phyloP scores from a whole-genome alignment of 2,888 invertebrate species.

The Watsonalla binaria region DNA sequence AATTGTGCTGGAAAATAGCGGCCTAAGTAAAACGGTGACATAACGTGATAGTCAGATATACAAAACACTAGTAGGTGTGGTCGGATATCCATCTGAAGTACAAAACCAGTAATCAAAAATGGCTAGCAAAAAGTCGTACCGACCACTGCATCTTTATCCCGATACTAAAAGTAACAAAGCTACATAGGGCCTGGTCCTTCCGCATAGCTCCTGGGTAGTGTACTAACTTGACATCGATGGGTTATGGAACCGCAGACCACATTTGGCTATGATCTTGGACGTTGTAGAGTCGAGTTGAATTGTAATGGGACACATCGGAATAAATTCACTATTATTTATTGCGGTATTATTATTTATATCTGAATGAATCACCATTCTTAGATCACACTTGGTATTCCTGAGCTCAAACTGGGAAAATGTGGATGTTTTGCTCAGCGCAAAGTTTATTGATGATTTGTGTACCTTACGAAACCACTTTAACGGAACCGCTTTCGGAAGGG shows the following conservation, averaged over 20 bases:
- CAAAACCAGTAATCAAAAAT: not conserved
- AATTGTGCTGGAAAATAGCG: too few relatives aligned
- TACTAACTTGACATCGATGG: not conserved
- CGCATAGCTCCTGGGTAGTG: slow-evolving; percentile 23
- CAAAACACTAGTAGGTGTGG: too few relatives aligned
- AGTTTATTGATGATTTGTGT: too few relatives aligned
- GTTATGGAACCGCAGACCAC: slow-evolving; percentile 33
- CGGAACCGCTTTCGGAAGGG: too few relatives aligned
- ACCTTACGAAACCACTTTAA: too few relatives aligned
- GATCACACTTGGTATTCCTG: too few relatives aligned
- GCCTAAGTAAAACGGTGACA: too few relatives aligned
- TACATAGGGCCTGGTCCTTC: slow-evolving; percentile 19
- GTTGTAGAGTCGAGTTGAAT: not conserved
- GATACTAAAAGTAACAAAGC: slow-evolving; percentile 1
- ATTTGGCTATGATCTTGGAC: slow-evolving; percentile 1
- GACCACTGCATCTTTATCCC: not conserved
- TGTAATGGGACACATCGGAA: not conserved
- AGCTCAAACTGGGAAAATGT: too few relatives aligned
- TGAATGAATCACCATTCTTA: too few relatives aligned
- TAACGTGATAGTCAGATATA: too few relatives aligned
- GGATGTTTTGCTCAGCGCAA: too few relatives aligned
- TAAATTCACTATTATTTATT: not conserved
- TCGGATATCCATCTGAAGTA: not conserved
- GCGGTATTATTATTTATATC: too few relatives aligned
- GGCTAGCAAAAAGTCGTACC: not conserved